These are phyloP conservation scores for Galeopsomyia nigrocyanea DNA, from an alignment of 2,888 invertebrate species.

Conservation along the genomic window DNA sequence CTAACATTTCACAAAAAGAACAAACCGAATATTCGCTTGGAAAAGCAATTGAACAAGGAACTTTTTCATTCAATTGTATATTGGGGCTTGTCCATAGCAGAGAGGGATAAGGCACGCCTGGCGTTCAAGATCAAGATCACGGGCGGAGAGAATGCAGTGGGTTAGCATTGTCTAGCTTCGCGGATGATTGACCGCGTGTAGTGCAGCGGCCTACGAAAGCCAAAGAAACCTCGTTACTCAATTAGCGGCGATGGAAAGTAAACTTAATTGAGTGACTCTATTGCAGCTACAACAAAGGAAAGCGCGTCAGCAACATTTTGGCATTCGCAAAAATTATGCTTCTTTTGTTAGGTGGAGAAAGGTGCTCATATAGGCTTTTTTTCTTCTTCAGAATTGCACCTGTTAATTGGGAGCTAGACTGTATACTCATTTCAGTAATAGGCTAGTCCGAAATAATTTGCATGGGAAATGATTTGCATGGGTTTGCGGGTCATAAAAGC, in stretches of 20 bases:
- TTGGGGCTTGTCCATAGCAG: slow-evolving; percentile 9
- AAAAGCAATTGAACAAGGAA: neutral
- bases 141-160: no score
- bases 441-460: neutral
- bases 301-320: slow-evolving; percentile 28
- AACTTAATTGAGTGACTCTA: slow-evolving; percentile 34
- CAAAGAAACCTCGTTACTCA: slow-evolving; percentile 39
- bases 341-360: slow-evolving; percentile 22
- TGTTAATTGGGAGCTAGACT: neutral
- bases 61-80: slow-evolving; percentile 29
- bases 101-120: slow-evolving; percentile 26
- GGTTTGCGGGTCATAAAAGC: neutral
- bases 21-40: no score
- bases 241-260: slow-evolving; percentile 42
- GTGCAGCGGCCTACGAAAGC: slow-evolving; percentile 20
- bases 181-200: no score
- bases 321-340: slow-evolving; percentile 31
- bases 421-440: slow-evolving; percentile 10
- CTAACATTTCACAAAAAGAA: no score
- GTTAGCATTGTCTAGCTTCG: no score
- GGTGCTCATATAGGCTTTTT: neutral
- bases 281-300: slow-evolving; percentile 15
- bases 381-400: neutral
- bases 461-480: neutral
- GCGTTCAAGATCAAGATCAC: slow-evolving; percentile 58